Percentiles rank a stretch among this genome's conserved stretches.
Conservation (phyloP, 2,888 invertebrate genomes). For the Tyria jacobaeae region DNA sequence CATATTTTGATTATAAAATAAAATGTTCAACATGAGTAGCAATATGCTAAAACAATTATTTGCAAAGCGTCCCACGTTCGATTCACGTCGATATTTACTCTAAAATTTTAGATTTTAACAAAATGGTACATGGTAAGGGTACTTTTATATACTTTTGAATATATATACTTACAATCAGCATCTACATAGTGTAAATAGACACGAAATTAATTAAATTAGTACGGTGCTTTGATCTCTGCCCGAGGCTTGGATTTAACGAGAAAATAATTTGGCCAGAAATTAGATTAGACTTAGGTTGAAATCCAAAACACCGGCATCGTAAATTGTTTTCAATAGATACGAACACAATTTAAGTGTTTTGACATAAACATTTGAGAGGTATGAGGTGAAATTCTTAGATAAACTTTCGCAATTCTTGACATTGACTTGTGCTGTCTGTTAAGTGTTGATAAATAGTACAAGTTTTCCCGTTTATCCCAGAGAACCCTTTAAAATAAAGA, state of each 20-base stretch:
- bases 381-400: constrained; percentile 21
- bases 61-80: constrained; percentile 17
- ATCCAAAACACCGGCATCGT: constrained; percentile 35
- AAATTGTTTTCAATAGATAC: constrained; percentile 42
- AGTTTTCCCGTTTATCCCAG: not conserved
- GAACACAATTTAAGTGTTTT: constrained; percentile 40
- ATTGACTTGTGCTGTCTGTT: constrained; percentile 5
- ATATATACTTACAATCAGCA: constrained; percentile 29
- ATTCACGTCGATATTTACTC: constrained; percentile 17
- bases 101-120: constrained; percentile 15
- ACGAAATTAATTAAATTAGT: constrained; percentile 60
- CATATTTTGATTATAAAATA: constrained; percentile 13
- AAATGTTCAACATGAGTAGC: constrained; percentile 12
- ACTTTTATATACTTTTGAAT: constrained; percentile 25
- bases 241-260: constrained; percentile 48
- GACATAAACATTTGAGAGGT: constrained; percentile 20
- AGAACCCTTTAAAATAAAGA: not conserved
- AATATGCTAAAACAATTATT: constrained; percentile 30
- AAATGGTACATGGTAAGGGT: constrained; percentile 16
- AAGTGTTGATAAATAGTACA: constrained; percentile 8
- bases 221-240: constrained; percentile 55
- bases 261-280: constrained; percentile 47
- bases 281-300: constrained; percentile 49
- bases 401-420: constrained; percentile 10
- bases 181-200: constrained; percentile 37